These are phyloP conservation scores for Tetramorium parvispinum DNA, from an alignment of 1,140 invertebrate species.

Conservation along the genomic window DNA sequence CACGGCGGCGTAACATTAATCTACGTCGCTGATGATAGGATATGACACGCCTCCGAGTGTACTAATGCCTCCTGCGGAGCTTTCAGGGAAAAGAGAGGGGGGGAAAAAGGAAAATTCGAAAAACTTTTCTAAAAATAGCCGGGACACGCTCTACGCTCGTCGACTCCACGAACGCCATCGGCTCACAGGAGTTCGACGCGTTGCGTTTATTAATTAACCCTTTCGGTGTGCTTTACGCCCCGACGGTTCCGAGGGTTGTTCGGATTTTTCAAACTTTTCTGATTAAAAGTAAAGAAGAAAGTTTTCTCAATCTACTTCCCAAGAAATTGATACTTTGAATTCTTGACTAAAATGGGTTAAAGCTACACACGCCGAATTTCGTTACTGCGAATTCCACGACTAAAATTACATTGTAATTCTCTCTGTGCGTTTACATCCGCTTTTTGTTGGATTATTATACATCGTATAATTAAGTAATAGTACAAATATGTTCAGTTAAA, in stretches of 20 bases:
- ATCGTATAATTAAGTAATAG: slow-evolving; percentile 20
- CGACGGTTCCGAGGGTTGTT: slow-evolving; percentile 34
- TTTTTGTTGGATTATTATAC: neutral
- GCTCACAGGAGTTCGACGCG: slow-evolving; percentile 16
- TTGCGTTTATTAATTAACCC: slow-evolving; percentile 63
- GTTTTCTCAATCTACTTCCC: slow-evolving; percentile 47
- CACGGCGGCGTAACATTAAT: slow-evolving; percentile 47
- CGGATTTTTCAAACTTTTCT: slow-evolving; percentile 60
- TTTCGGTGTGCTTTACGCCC: slow-evolving; percentile 50
- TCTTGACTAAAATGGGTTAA: slow-evolving; percentile 40
- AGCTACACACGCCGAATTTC: slow-evolving; percentile 25
- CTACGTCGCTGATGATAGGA: slow-evolving; percentile 58
- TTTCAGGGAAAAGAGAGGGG: neutral
- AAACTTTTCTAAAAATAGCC: slow-evolving; percentile 48
- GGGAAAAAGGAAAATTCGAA: slow-evolving; percentile 18
- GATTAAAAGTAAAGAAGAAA: slow-evolving; percentile 50
- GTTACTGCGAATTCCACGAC: neutral
- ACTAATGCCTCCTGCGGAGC: slow-evolving; percentile 45
- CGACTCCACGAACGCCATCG: slow-evolving; percentile 6
- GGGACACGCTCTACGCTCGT: slow-evolving; percentile 37
- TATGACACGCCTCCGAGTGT: slow-evolving; percentile 59
- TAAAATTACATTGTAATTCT: slow-evolving; percentile 22
- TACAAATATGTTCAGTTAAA: slow-evolving; percentile 13
- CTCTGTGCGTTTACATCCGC: neutral
- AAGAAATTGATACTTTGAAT: slow-evolving; percentile 59